A percentile compares a stretch with the other conserved stretches of the same genome.
Evolutionary conservation across 2,888 invertebrate species (phyloP).

Genomic region (Diaperis boleti): DNA sequence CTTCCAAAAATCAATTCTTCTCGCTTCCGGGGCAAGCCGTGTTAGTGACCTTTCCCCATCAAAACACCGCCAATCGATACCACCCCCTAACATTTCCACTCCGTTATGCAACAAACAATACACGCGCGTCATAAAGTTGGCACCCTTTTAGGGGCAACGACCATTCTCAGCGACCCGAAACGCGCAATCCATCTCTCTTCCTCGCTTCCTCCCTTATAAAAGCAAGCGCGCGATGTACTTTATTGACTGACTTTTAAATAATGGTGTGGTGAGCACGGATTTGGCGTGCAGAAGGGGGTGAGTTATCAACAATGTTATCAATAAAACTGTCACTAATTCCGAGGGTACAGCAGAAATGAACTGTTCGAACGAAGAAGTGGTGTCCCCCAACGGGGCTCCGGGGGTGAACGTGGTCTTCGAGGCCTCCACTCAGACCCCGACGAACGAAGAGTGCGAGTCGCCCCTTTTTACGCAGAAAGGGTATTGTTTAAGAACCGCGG

Average conservation of each 20-base stretch:
- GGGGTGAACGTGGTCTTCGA: constrained; percentile 59
- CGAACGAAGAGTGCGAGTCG: constrained; percentile 67
- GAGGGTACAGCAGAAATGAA: constrained; percentile 23
- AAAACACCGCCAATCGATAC: constrained; percentile 3
- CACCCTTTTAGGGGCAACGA: constrained; percentile 30
- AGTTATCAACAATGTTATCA: constrained; percentile 1
- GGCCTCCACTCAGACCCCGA: constrained; percentile 71
- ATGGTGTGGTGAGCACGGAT: constrained; percentile 23
- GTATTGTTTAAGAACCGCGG: constrained; percentile 71
- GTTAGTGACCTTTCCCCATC: neutral
- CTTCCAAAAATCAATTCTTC: neutral
- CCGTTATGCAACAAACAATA: constrained; percentile 36
- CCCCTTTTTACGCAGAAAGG: constrained; percentile 67
- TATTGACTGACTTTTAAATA: constrained; percentile 41
- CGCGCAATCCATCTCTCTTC: neutral
- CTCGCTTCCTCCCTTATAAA: constrained; percentile 16
- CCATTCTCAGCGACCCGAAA: no score
- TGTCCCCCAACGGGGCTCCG: neutral
- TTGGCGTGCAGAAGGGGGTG: constrained; percentile 7
- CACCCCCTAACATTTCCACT: constrained; percentile 10
- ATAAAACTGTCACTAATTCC: constrained; percentile 5
- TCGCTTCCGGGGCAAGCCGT: no score
- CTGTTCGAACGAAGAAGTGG: constrained; percentile 30
- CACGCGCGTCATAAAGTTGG: constrained; percentile 29
- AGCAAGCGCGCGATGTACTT: constrained; percentile 27